Conservation (phyloP, 2,113 vertebrate genomes). For the Brachionichthys hirsutus region DNA sequence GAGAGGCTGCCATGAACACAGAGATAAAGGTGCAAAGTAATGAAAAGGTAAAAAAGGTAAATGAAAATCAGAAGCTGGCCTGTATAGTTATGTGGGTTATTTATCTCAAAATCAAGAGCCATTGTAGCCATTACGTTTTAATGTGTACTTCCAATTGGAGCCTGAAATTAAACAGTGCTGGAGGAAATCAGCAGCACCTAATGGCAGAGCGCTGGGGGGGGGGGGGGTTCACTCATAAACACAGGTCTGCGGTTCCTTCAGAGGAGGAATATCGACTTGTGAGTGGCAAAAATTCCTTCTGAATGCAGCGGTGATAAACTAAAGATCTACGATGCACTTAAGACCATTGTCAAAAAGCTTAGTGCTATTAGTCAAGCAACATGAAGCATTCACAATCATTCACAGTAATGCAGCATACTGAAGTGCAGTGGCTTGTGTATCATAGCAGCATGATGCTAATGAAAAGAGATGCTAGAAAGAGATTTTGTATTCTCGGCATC, state of each 20-base stretch:
- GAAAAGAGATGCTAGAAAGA: constrained; percentile 29
- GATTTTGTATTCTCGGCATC: constrained; percentile 27
- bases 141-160: constrained; percentile 75
- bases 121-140: constrained; percentile 78
- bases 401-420: constrained; percentile 34
- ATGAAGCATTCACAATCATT: constrained; percentile 56
- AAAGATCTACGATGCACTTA: constrained; percentile 61
- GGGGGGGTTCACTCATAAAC: constrained; percentile 67
- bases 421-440: constrained; percentile 41
- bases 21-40: constrained; percentile 50
- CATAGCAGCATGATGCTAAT: constrained; percentile 43
- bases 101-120: constrained; percentile 79
- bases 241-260: constrained; percentile 47
- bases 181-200: constrained; percentile 71
- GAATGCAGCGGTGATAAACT: constrained; percentile 62
- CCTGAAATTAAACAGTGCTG: constrained; percentile 78
- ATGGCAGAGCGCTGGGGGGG: constrained; percentile 65
- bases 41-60: constrained; percentile 76
- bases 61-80: constrained; percentile 74
- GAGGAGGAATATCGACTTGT: constrained; percentile 46
- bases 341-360: constrained; percentile 64
- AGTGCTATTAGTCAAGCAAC: constrained; percentile 61
- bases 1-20: constrained; percentile 26
- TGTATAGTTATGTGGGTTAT: constrained; percentile 77
- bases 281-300: constrained; percentile 54